Evolutionary conservation across 2,888 invertebrate genomes (phyloP), one percentile per base, ranked within the genome.

Genomic region (Dioctria rufipes): DNA sequence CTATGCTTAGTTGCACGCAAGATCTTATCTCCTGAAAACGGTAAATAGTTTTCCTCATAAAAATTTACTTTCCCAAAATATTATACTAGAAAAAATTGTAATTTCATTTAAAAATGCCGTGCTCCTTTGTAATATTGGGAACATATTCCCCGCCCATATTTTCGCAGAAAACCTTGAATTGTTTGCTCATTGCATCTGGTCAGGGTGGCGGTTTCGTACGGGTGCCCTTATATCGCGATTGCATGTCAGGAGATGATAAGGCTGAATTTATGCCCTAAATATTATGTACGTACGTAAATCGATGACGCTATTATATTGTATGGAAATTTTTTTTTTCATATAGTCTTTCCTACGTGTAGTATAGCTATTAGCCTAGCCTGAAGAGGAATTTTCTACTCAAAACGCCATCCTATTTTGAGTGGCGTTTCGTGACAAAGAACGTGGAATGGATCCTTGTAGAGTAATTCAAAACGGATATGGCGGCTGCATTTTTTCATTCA

Each of bases 401-500:
- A 49, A 51, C 39, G 51, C 37, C 69, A 69, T 49, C 49, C 37
- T 37, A 40, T 25, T 42, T 73, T 60, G 60, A 60, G 60, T 60
- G 73, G 60, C 73, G 43, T 60, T 58, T 58, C 73, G 73, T 73
- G 73, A 73, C 73, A 60, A 73, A 2, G n/a, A 13, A 13, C 43
- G 58, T 13, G 58, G 42, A 73, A 60, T 2, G 37, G 37, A 69
- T 54, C 5, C 37, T 11, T 5, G n/a, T 58, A 11, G 25, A 25
- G 58, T 71, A 73, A 73, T 73, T 73, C 54, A 73, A 73, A 73
- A n/a, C 73, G 73, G 73, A 73, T 58, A 73, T 39, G 43, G 43
- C 73, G 60, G 43, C 13, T 73, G 73, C 73, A 73, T 58, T 73
- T 73, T 73, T 25, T 60, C 42, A 40, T 73, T 42, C 58, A 40